phyloP scores from a whole-genome alignment of 2,888 invertebrate genomes.

The Drosophila hamatofila region DNA sequence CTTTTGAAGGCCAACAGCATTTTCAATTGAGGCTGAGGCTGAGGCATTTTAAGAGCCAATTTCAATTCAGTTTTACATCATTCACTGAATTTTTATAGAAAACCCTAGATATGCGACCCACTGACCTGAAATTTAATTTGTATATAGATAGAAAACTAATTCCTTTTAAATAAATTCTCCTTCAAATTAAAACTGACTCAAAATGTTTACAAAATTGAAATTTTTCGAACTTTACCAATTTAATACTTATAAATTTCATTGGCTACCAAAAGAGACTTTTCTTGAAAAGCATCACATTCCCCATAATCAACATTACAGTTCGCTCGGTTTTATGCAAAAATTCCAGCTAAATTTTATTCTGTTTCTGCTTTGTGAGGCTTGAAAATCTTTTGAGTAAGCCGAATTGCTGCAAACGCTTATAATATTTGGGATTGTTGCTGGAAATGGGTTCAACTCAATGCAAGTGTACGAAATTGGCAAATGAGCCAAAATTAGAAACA shows the following conservation, averaged over 20 bases:
- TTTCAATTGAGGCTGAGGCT: conserved; percentile 40
- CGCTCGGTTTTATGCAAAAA: conserved; percentile 4
- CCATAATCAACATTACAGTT: not conserved
- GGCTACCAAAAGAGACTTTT: not conserved
- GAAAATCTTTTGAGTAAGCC: not conserved
- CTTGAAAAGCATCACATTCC: not conserved
- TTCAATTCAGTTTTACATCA: conserved; percentile 8
- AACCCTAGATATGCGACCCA: not conserved
- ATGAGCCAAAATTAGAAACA: conserved; percentile 57
- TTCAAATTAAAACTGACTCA: not conserved
- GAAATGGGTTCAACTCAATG: conserved; percentile 27
- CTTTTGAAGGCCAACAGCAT: conserved; percentile 44
- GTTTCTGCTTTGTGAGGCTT: not conserved
- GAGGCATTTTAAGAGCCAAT: conserved; percentile 38
- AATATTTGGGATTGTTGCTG: conserved; percentile 4
- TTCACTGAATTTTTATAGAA: not conserved
- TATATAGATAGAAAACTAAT: not conserved
- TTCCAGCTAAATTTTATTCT: conserved; percentile 2
- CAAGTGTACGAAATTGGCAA: conserved; percentile 26
- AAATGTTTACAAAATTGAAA: not conserved
- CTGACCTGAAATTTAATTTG: not conserved
- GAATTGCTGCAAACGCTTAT: conserved; percentile 6
- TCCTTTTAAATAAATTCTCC: not conserved
- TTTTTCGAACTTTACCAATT: not conserved
- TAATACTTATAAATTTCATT: too few species aligned